Base-by-base conservation (phyloP, 2,113 vertebrate genomes). In the Erinaceus europaeus region DNA sequence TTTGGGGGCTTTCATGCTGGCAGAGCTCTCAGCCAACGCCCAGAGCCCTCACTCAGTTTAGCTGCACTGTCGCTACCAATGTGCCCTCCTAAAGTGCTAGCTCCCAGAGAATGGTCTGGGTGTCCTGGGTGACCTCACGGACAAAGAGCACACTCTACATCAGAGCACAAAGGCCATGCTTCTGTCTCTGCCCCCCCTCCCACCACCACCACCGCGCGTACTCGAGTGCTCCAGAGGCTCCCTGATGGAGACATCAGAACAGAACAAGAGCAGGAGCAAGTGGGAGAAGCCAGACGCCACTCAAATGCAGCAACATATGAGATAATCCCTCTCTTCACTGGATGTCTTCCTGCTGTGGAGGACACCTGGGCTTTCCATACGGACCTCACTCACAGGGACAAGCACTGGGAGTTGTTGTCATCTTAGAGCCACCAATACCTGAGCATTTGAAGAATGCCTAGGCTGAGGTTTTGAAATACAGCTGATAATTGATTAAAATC, bases 401-500 rank as follows among this genome's bases (percentile, higher is more conserved):
- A n/a, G n/a, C n/a, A n/a, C n/a, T n/a, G n/a, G n/a, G n/a, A n/a
- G n/a, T n/a, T n/a, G 12, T 82, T 50, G 52, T 67, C 3, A 67
- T 55, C 80, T 93, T 80, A 86, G 69, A 29, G 21, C 13, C 65
- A 61, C 65, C 27, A 67, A 71, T 79, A 53, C 21, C 27, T 32
- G 13, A 59, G n/a, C 42, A 42, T 36, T 64, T 65, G 44, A 69
- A 68, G 53, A 68, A 61, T 44, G 20, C 1, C 46, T 73, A n/a
- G 3, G 25, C 59, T 65, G 75, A 34, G 50, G 62, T 42, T n/a
- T 73, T 27, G n/a, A n/a, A 67, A 21, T 9, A 50, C 32, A 50
- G 11, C 46, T n/a, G n/a, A n/a, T n/a, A n/a, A n/a, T n/a, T n/a
- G n/a, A n/a, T n/a, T n/a, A n/a, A n/a, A n/a, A n/a, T n/a, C n/a